Percentiles rank a stretch among this genome's conserved stretches.
Evolutionary conservation across 1,140 invertebrate species (phyloP).

Genomic region (Drosophila navojoa): DNA sequence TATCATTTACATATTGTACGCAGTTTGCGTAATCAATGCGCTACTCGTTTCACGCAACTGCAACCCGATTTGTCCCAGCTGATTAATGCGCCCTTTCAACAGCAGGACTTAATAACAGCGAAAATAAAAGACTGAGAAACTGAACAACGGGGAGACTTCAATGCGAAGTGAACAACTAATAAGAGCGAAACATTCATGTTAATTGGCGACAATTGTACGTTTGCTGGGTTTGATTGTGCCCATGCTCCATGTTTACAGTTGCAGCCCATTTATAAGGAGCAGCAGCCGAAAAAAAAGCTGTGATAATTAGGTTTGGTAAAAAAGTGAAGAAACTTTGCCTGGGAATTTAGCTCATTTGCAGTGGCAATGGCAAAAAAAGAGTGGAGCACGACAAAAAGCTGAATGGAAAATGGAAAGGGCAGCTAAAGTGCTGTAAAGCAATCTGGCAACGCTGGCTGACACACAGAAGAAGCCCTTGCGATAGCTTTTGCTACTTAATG

Average conservation of each 20-base stretch:
- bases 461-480: background rate
- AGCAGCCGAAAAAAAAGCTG: constrained; percentile 3
- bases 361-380: background rate
- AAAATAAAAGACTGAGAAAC: background rate
- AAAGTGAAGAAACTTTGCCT: constrained; percentile 9
- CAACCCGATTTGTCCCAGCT: constrained; percentile 57
- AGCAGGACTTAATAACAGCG: constrained; percentile 25
- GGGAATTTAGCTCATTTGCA: constrained; percentile 40
- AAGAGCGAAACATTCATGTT: constrained; percentile 41
- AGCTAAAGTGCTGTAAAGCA: background rate
- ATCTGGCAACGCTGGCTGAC: background rate
- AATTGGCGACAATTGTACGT: constrained; percentile 77
- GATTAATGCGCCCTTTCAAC: constrained; percentile 63
- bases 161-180: constrained; percentile 31
- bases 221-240: constrained; percentile 21
- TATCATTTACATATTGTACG: constrained; percentile 58
- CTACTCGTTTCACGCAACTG: constrained; percentile 70
- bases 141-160: background rate
- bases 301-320: constrained; percentile 24
- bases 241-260: constrained; percentile 25
- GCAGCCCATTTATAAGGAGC: background rate
- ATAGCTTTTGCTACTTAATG: background rate
- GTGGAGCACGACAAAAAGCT: constrained; percentile 14
- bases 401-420: background rate
- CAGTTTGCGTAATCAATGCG: constrained; percentile 61